Percentiles rank a stretch among this genome's conserved stretches.
These are phyloP conservation scores for Jacana jacana DNA, from an alignment of 2,113 vertebrate species.

Conservation along the genomic window DNA sequence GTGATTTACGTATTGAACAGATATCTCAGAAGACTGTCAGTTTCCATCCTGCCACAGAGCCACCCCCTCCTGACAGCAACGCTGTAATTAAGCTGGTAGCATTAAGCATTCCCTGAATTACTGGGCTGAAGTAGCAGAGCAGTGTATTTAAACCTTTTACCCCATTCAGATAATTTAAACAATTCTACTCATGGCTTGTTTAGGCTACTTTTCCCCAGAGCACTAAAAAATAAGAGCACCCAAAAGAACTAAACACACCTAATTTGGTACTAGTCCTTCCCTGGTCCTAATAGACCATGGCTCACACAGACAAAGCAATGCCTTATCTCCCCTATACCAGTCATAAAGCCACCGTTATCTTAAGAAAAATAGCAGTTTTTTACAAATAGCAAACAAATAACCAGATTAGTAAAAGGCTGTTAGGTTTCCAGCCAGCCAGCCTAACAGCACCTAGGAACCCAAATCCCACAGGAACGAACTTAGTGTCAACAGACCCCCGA, in stretches of 20 bases:
- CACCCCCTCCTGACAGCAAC: not conserved
- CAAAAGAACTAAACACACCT: not conserved
- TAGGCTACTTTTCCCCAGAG: not conserved
- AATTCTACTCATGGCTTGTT: conserved; percentile 1
- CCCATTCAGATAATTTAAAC: not conserved
- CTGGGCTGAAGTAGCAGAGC: not conserved
- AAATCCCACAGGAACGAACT: not conserved
- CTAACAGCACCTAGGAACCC: not conserved
- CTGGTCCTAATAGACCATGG: not conserved
- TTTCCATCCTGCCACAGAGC: not conserved
- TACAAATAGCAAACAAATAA: not conserved
- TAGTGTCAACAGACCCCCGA: not conserved
- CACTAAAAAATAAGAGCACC: not conserved
- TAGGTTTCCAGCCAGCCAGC: not conserved
- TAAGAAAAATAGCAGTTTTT: not conserved
- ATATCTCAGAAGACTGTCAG: not conserved
- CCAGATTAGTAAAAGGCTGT: not conserved
- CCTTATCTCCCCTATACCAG: not conserved
- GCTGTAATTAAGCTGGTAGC: not conserved
- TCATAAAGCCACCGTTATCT: not conserved
- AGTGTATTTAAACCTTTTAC: not conserved
- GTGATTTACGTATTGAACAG: not conserved
- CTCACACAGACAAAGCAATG: not conserved
- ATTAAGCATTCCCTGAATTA: not conserved
- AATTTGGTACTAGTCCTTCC: not conserved